phyloP scores from a whole-genome alignment of 2,888 invertebrate species.

The Synanthedon tipuliformis region DNA sequence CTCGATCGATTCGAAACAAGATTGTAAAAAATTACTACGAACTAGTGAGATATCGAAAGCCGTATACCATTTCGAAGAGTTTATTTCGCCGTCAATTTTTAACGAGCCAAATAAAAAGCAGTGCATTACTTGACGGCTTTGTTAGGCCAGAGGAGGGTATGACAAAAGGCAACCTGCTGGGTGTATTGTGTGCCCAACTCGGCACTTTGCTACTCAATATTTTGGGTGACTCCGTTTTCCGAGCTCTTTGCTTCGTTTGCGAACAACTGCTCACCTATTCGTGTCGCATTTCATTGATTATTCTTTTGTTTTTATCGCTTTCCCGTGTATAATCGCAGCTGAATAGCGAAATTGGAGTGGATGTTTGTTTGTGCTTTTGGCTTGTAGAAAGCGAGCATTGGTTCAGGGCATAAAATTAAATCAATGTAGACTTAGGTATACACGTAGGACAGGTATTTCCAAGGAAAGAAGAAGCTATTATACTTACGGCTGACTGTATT shows the following conservation, averaged over 20 bases:
- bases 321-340: slow-evolving; percentile 32
- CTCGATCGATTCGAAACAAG: too few relatives aligned
- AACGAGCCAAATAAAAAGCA: slow-evolving; percentile 46
- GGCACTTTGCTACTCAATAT: slow-evolving; percentile 68
- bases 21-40: too few relatives aligned
- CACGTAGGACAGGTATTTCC: too few relatives aligned
- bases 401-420: too few relatives aligned
- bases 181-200: slow-evolving; percentile 51
- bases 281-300: slow-evolving; percentile 38
- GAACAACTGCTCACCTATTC: slow-evolving; percentile 53
- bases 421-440: too few relatives aligned
- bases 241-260: slow-evolving; percentile 37
- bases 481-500: too few relatives aligned
- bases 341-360: slow-evolving; percentile 28
- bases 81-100: slow-evolving; percentile 37
- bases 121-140: slow-evolving; percentile 52
- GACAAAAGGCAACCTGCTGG: slow-evolving; percentile 64
- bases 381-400: background rate
- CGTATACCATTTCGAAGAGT: slow-evolving; percentile 4
- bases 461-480: too few relatives aligned
- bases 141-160: slow-evolving; percentile 41
- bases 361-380: background rate
- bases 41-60: too few relatives aligned
- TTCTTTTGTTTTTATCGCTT: slow-evolving; percentile 42
- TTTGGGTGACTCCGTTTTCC: slow-evolving; percentile 49